Conservation (phyloP, 2,113 vertebrate genomes). For the Colius striatus region DNA sequence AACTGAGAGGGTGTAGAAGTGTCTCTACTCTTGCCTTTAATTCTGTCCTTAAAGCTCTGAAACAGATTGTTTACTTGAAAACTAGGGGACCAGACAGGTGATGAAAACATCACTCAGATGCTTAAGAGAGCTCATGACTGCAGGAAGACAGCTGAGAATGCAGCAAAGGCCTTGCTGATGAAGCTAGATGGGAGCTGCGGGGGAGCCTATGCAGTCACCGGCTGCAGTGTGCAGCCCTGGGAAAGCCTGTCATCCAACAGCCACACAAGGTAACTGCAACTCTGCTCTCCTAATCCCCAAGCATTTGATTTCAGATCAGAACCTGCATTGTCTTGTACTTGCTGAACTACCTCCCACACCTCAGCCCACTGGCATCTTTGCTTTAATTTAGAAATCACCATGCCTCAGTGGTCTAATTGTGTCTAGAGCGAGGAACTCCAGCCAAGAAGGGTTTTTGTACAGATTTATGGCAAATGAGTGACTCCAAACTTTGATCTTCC, state of each 20-base stretch:
- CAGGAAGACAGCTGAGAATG: constrained; percentile 87
- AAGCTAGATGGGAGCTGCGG: constrained; percentile 88
- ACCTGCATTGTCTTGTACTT: not conserved
- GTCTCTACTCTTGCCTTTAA: not conserved
- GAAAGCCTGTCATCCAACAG: constrained; percentile 90
- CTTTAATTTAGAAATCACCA: not conserved
- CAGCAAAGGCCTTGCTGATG: constrained; percentile 85
- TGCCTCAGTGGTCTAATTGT: not conserved
- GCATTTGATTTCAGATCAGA: not conserved
- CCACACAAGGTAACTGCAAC: constrained; percentile 84
- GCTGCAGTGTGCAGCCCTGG: constrained; percentile 85
- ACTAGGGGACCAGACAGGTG: constrained; percentile 81
- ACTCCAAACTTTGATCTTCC: constrained; percentile 25
- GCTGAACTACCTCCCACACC: not conserved
- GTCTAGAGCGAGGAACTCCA: not conserved
- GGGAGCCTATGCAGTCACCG: constrained; percentile 78
- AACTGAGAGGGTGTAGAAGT: not conserved
- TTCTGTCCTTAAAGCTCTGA: not conserved
- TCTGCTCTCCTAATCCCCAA: not conserved
- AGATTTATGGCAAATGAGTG: not conserved
- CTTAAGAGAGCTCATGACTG: constrained; percentile 87
- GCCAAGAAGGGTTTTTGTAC: not conserved
- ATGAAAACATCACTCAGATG: constrained; percentile 86
- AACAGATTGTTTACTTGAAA: constrained; percentile 53
- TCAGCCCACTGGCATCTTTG: not conserved